A percentile compares a stretch with the other conserved stretches of the same genome.
These are phyloP conservation scores for Chelonus formosanus DNA, from an alignment of 2,888 invertebrate species.

Conservation along the genomic window DNA sequence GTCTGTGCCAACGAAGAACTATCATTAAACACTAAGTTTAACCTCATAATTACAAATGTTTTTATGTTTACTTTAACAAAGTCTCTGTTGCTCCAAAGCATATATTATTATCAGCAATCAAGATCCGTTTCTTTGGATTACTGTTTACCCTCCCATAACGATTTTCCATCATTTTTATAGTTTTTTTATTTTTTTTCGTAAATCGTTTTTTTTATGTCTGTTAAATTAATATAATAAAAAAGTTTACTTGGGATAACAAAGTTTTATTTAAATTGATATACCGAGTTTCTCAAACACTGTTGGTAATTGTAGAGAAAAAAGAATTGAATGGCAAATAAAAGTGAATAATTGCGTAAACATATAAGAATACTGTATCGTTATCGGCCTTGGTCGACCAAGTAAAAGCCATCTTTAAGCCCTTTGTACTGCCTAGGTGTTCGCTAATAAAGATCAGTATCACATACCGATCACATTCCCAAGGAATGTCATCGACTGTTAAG, in stretches of 20 bases:
- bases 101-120: constrained; percentile 17
- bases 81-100: not conserved
- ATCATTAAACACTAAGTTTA: constrained; percentile 1
- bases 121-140: constrained; percentile 2
- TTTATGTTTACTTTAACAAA: too few species aligned
- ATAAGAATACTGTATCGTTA: constrained; percentile 13
- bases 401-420: constrained; percentile 18
- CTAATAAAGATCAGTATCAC: constrained; percentile 45
- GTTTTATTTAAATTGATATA: constrained; percentile 2
- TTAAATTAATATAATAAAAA: not conserved
- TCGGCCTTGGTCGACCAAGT: constrained; percentile 17
- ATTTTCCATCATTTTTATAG: not conserved
- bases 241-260: not conserved
- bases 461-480: constrained; percentile 43
- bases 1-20: constrained; percentile 1
- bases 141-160: constrained; percentile 22
- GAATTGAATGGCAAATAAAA: constrained; percentile 27
- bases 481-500: constrained; percentile 39
- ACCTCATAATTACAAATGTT: constrained; percentile 3
- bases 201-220: not conserved
- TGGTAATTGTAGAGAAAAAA: not conserved
- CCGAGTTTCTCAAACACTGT: too few species aligned
- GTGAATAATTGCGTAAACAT: constrained; percentile 13
- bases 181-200: not conserved
- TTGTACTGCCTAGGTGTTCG: constrained; percentile 38